Conservation (phyloP, 2,888 invertebrate species). For the Drosophila pegasa region DNA sequence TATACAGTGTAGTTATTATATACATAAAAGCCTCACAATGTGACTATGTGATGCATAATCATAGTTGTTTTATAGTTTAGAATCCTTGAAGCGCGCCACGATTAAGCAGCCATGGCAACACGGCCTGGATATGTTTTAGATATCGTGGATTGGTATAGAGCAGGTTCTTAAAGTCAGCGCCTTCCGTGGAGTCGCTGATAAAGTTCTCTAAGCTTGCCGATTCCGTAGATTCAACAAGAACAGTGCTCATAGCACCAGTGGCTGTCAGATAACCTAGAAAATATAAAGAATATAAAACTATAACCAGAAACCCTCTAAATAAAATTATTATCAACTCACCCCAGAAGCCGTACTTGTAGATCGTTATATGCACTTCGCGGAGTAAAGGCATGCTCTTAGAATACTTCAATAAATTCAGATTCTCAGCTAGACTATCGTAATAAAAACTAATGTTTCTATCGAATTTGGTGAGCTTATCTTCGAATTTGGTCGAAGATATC, state of each 20-base stretch:
- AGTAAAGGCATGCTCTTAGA: slow-evolving; percentile 71
- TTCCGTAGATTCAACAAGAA: slow-evolving; percentile 67
- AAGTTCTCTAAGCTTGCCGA: slow-evolving; percentile 66
- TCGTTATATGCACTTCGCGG: slow-evolving; percentile 65
- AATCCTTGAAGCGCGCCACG: slow-evolving; percentile 60
- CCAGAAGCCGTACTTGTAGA: slow-evolving; percentile 72
- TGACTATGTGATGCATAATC: neutral
- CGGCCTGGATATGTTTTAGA: slow-evolving; percentile 64
- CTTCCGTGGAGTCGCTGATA: slow-evolving; percentile 46
- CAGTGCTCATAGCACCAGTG: slow-evolving; percentile 70
- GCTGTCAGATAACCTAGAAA: slow-evolving; percentile 56
- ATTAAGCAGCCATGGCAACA: slow-evolving; percentile 80
- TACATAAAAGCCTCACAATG: neutral
- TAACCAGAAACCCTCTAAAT: too few relatives aligned
- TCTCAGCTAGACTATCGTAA: slow-evolving; percentile 69
- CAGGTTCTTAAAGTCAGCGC: slow-evolving; percentile 50
- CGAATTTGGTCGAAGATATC: slow-evolving; percentile 75
- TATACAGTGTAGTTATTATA: too few relatives aligned
- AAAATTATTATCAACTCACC: slow-evolving; percentile 56
- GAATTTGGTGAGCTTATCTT: slow-evolving; percentile 79
- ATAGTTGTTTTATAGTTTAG: too few relatives aligned
- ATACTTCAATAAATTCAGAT: slow-evolving; percentile 74
- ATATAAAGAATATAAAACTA: neutral
- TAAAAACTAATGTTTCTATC: slow-evolving; percentile 81
- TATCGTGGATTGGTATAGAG: slow-evolving; percentile 72